These are phyloP conservation scores for Brachirus orientalis DNA, from an alignment of 2,113 vertebrate genomes.

Conservation along the genomic window DNA sequence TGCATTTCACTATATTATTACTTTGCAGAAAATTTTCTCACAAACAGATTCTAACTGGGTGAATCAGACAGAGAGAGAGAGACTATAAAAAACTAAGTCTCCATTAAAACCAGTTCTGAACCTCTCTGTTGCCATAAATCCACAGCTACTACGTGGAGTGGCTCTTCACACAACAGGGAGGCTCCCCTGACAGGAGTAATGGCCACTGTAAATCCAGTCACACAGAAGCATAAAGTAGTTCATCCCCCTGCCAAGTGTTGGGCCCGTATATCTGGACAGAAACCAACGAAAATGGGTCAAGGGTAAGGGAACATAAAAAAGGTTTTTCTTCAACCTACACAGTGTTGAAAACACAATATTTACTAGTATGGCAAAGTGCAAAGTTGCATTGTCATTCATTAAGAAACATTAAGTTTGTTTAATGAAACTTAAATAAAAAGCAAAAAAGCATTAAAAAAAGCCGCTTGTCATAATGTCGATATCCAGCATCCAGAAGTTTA, in stretches of 20 bases:
- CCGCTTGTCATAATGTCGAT: no score
- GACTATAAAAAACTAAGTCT: constrained; percentile 56
- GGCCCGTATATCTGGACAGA: constrained; percentile 30
- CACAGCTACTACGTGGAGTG: constrained; percentile 25
- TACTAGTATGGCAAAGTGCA: constrained; percentile 7
- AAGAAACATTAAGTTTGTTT: no score
- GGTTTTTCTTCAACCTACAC: not conserved
- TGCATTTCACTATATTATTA: constrained; percentile 22
- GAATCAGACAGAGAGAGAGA: constrained; percentile 14
- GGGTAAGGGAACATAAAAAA: constrained; percentile 3
- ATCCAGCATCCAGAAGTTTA: not conserved
- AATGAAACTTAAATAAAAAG: no score
- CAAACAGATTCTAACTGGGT: constrained; percentile 47
- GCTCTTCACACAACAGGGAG: constrained; percentile 54
- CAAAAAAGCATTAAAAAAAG: no score
- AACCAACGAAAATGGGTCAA: constrained; percentile 19
- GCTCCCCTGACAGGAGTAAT: constrained; percentile 30
- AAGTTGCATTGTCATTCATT: no score
- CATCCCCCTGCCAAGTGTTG: not conserved
- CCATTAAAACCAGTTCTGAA: constrained; percentile 44
- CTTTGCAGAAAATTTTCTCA: constrained; percentile 30
- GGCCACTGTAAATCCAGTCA: constrained; percentile 26
- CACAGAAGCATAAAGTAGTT: constrained; percentile 4
- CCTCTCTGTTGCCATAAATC: constrained; percentile 51
- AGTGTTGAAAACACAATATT: constrained; percentile 10